Evolutionary conservation across 2,888 invertebrate genomes (phyloP).

Genomic region (Neoitamus cyanurus): DNA sequence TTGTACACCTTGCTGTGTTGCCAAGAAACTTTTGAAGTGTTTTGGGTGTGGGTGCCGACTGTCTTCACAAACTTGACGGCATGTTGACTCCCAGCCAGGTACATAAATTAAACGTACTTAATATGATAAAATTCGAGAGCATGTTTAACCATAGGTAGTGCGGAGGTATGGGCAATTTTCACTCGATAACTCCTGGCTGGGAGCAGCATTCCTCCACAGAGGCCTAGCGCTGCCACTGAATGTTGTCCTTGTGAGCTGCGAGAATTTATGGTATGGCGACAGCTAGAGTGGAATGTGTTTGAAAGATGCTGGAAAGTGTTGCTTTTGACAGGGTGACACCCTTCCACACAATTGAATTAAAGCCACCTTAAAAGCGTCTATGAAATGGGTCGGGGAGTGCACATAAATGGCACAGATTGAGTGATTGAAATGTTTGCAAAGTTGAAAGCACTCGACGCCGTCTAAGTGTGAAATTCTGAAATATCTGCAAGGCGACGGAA

Average conservation of each 20-base stretch:
- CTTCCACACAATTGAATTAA: constrained; percentile 32
- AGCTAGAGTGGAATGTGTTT: constrained; percentile 13
- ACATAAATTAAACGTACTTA: neutral
- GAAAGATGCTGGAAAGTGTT: constrained; percentile 32
- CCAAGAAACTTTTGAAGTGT: neutral
- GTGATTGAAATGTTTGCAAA: neutral
- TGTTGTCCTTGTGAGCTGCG: neutral
- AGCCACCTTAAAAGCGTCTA: neutral
- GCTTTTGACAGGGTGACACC: constrained; percentile 28
- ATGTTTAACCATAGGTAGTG: neutral
- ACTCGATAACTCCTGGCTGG: neutral
- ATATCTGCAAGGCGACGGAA: neutral
- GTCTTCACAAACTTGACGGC: neutral
- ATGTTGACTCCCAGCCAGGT: neutral
- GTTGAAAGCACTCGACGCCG: neutral
- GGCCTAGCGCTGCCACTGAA: neutral
- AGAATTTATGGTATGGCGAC: neutral
- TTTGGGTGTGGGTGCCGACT: neutral
- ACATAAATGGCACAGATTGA: constrained; percentile 4
- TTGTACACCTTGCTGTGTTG: neutral
- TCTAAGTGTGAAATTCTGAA: neutral
- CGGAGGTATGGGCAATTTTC: neutral
- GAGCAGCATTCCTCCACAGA: neutral
- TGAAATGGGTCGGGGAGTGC: neutral
- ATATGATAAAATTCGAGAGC: neutral